These are phyloP conservation scores for Paracanthobrama guichenoti DNA, from an alignment of 2,113 vertebrate species.

Conservation along the genomic window DNA sequence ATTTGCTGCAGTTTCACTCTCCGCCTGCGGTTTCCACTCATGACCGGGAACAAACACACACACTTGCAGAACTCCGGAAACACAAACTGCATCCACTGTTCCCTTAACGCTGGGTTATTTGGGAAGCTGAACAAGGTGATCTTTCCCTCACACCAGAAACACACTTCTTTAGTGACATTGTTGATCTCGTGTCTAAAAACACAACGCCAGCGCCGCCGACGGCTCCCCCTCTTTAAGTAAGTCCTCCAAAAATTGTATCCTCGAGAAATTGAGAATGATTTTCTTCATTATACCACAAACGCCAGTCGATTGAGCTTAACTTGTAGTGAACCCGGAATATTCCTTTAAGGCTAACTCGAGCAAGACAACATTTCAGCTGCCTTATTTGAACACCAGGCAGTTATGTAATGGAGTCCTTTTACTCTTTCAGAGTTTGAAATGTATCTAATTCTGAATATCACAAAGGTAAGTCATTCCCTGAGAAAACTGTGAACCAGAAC, in stretches of 20 bases:
- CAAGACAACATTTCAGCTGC: not conserved
- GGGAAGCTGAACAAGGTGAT: too few relatives aligned
- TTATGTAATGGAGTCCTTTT: not conserved
- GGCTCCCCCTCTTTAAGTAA: too few relatives aligned
- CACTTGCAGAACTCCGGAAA: too few relatives aligned
- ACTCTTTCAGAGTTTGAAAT: conserved; percentile 8
- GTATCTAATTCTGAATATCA: not conserved
- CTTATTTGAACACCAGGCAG: not conserved
- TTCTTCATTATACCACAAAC: not conserved
- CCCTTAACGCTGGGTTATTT: too few relatives aligned
- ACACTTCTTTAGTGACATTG: too few relatives aligned
- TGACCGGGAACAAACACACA: too few relatives aligned
- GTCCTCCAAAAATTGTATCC: not conserved
- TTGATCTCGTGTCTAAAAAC: too few relatives aligned
- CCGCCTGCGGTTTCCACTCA: too few relatives aligned
- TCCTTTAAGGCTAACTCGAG: not conserved
- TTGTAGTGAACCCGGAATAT: not conserved
- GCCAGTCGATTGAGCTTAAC: not conserved
- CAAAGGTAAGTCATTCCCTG: not conserved
- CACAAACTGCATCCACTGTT: too few relatives aligned
- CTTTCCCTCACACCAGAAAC: too few relatives aligned
- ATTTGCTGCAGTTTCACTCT: too few relatives aligned
- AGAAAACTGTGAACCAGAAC: not conserved
- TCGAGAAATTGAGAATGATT: not conserved
- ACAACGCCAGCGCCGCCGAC: too few relatives aligned